Evolutionary conservation across 2,113 vertebrate genomes (phyloP), one percentile per base, ranked within the genome.

Genomic region (Phyllopteryx taeniolatus): DNA sequence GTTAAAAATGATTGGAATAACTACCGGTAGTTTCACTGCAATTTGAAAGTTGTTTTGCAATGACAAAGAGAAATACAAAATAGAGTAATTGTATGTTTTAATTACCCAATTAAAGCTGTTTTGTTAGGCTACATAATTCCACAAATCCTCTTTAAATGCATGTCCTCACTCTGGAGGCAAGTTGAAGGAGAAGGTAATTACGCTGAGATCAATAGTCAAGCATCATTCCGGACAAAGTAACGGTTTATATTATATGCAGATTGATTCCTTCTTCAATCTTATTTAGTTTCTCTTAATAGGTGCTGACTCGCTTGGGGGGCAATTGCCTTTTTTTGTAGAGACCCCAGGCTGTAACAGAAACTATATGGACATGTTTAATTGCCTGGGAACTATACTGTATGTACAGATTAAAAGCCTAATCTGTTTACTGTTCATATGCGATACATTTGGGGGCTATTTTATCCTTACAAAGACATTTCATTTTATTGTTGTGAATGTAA

Each of bases 11-110:
- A 27, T 27, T 27, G 27, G 27, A 27, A 27, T 27, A 27, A 27
- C 27, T 27, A 27, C 27, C 27, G 27, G 27, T 27, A 27, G 27
- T 27, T 27, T 27, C 27, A 27, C 27, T 27, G 27, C 27, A 27
- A 27, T 27, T 27, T 27, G 27, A 27, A 27, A 27, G 27, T 27
- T 27, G 1, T 27, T 27, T 27, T 27, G 27, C 27, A 27, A 27
- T 27, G 27, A 9, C 9, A 47, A 72, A 86, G 78, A 68, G 79
- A 82, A 83, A 53, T 51, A 66, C 76, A 27, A 84, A 75, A 73
- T 79, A 83, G 68, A 76, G 76, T 70, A 81, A 80, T 79, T 76
- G 82, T 79, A 80, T 72, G 85, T 88, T 87, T 89, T 85, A 91
- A 88, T 90, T 87, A 86, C 79, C 79, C 76, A 19, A 65, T 43